These are phyloP conservation scores for Apistogramma diplotaenia DNA, from an alignment of 2,113 vertebrate species.

Conservation along the genomic window DNA sequence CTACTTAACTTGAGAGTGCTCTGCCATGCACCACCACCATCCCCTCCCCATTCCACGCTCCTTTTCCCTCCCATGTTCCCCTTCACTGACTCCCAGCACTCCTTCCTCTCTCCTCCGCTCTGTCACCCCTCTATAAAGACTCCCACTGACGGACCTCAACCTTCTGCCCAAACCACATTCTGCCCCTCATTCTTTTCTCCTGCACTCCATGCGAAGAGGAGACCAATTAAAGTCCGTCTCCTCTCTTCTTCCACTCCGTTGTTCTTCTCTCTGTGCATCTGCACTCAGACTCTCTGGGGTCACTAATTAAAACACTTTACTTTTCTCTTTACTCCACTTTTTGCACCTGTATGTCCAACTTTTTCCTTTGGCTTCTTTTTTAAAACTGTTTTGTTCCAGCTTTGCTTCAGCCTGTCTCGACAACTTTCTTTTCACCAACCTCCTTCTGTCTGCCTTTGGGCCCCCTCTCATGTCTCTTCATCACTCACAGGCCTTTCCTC, in stretches of 20 bases:
- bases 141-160: slow-evolving; percentile 71
- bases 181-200: slow-evolving; percentile 53
- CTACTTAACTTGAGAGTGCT: slow-evolving; percentile 53
- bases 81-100: slow-evolving; percentile 66
- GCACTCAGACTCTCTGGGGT: slow-evolving; percentile 72
- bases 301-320: slow-evolving; percentile 78
- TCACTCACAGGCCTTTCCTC: slow-evolving; percentile 12
- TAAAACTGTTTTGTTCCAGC: slow-evolving; percentile 2
- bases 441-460: slow-evolving; percentile 24
- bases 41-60: slow-evolving; percentile 19
- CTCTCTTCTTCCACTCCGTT: slow-evolving; percentile 50
- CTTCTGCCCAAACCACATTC: slow-evolving; percentile 60
- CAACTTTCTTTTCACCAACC: slow-evolving; percentile 27
- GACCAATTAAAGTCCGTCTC: slow-evolving; percentile 81
- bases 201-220: slow-evolving; percentile 50
- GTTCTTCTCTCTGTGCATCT: slow-evolving; percentile 48
- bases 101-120: slow-evolving; percentile 67
- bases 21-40: slow-evolving; percentile 1
- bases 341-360: slow-evolving; percentile 51
- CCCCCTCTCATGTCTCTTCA: slow-evolving; percentile 9
- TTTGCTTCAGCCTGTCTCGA: slow-evolving; percentile 24
- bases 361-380: slow-evolving; percentile 7
- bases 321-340: slow-evolving; percentile 33
- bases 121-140: slow-evolving; percentile 76
- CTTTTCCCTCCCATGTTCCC: slow-evolving; percentile 51